Base-by-base conservation (phyloP, 2,113 vertebrate genomes). In the Tenebrosternarchus preto region DNA sequence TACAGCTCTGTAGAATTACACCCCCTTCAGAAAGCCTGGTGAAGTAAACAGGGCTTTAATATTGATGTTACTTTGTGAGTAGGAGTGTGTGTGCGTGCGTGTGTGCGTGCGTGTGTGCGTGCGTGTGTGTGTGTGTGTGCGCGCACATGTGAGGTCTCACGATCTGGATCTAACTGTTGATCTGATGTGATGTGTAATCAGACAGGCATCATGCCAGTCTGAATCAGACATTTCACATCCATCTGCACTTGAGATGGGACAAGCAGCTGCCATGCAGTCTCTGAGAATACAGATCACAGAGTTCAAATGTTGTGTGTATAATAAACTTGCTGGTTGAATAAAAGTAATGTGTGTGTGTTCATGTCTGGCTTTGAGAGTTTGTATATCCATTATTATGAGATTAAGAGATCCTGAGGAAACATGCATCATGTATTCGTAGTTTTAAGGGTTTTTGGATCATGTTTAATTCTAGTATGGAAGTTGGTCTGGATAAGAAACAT, bases 191-290 rank as follows among this genome's bases (percentile, higher is more conserved):
- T 59, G 56, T 59, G 33, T 59, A 71, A 27, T 50, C 33, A 61
- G 36, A 50, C 46, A 19, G 2, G 22, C 29, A 74, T 74, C 50
- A 46, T 19, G 12, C 68, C 46, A 43, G 22, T 56, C 70, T 80
- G 78, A 73, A 67, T 43, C 70, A 43, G 43, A 73, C 46, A 27
- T 43, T 16, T 73, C 46, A 8, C 77, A 72, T 63, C 70, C n/a
- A 80, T 39, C 78, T 80, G 70, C 46, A 55, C 43, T 39, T 31
- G 8, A 68, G 57, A 33, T 31, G n/a, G 27, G 31, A 70, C 68
- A 63, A 71, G 57, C 70, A 66, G 50, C 78, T 80, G 69, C 43
- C 59, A 80, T 27, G 57, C 59, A 27, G 43, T 80, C 25, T 57
- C 25, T 73, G 16, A 66, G 31, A 73, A 73, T 33, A 39, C 7